Evolutionary conservation across 2,888 invertebrate genomes (phyloP), one percentile per base, ranked within the genome.

Genomic region (Sinhomidia bicolor): DNA sequence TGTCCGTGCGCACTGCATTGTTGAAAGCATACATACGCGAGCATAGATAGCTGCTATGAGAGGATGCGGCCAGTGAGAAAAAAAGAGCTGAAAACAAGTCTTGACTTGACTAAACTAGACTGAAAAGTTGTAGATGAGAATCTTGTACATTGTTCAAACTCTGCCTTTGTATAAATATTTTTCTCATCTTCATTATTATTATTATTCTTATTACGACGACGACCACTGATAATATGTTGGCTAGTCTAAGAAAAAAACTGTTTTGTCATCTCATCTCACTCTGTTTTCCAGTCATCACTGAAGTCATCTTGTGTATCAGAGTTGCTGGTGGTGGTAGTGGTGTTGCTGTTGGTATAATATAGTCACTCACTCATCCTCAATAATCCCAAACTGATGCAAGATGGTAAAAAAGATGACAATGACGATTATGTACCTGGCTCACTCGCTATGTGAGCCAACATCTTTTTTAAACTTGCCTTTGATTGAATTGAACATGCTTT

Each of bases 401-500:
- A 36, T 17, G 78, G 57, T 57, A n/a, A n/a, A 36, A 78, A 57
- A 78, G 78, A 78, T 78, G 78, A 57, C 57, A 78, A 78, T 20
- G 51, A 54, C 32, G 78, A 54, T 57, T 78, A 29, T 74, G 74
- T 74, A 74, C 78, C 74, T 74, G 74, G 12, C 65, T 65, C 65
- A n/a, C 36, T 71, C 12, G 17, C 23, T 41, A 23, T 71, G 26
- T 26, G 74, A 32, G 54, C 6, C 7, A 29, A 78, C 54, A 17
- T 78, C n/a, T 78, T 57, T 78, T 36, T 57, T 17, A 20, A 32
- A 23, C 9, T 78, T 78, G 78, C 32, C 32, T 57, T 78, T 57
- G 54, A 78, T 78, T 78, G 78, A 54, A 78, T 36, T 44, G 85
- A 89, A 89, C 89, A 89, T 71, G 85, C 79, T 89, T 89, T 89